phyloP scores from a whole-genome alignment of 2,113 vertebrate genomes.

The Probosciger aterrimus region DNA sequence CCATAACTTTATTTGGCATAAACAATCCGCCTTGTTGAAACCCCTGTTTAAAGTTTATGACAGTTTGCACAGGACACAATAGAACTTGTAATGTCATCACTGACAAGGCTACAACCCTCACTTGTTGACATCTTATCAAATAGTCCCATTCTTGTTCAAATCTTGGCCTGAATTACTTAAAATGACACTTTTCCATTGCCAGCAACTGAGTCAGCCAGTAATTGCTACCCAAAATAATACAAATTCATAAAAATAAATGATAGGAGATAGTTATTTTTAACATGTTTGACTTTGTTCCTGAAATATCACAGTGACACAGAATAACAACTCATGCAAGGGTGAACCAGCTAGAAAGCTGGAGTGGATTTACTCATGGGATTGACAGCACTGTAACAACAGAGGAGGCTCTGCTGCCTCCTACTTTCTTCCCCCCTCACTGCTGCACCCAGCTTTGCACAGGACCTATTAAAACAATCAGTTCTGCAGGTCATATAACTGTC shows the following conservation, averaged over 20 bases:
- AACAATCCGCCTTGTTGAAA: not conserved
- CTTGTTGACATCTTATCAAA: conserved; percentile 18
- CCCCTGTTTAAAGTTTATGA: not conserved
- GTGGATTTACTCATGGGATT: not conserved
- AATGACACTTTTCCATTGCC: conserved; percentile 10
- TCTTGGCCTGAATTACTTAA: conserved; percentile 25
- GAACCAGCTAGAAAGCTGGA: not conserved
- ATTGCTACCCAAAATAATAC: conserved; percentile 44
- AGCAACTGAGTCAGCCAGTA: conserved; percentile 4
- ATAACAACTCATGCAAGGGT: not conserved
- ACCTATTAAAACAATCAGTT: not conserved
- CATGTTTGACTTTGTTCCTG: conserved; percentile 3
- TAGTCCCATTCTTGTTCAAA: conserved; percentile 13
- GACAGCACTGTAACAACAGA: not conserved
- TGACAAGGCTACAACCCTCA: conserved; percentile 33
- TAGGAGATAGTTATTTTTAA: conserved; percentile 40
- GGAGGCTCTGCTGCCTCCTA: not conserved
- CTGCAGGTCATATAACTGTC: not conserved
- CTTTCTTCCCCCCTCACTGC: not conserved
- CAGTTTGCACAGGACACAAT: not conserved
- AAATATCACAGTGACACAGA: conserved; percentile 28
- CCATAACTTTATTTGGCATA: not conserved
- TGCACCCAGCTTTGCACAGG: not conserved
- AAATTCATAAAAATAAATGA: conserved; percentile 44
- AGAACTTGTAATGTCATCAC: not conserved